Conservation (phyloP, 2,888 invertebrate species). For the Hedya salicella region DNA sequence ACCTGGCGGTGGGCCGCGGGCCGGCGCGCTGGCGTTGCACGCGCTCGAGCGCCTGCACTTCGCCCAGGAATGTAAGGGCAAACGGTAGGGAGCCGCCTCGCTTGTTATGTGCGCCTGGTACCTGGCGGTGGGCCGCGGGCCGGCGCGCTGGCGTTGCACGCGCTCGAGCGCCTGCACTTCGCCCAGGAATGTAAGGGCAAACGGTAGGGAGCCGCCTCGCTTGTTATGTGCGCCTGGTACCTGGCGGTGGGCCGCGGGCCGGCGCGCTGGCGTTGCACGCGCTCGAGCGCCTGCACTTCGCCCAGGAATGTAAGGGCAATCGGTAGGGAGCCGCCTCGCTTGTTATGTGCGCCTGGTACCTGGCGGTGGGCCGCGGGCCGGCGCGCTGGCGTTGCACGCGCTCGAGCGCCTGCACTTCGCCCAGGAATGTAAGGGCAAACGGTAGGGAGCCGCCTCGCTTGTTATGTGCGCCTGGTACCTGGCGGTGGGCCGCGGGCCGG, state of each 20-base stretch:
- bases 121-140: background rate
- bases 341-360: background rate
- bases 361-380: background rate
- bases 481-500: background rate
- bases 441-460: constrained; percentile 49
- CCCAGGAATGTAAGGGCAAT: constrained; percentile 64
- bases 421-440: constrained; percentile 64
- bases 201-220: constrained; percentile 52
- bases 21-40: constrained; percentile 43
- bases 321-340: constrained; percentile 52
- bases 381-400: constrained; percentile 50
- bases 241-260: background rate
- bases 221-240: background rate
- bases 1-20: background rate
- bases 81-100: background rate
- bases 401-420: constrained; percentile 44
- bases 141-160: constrained; percentile 47
- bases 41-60: constrained; percentile 51
- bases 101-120: constrained; percentile 1
- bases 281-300: constrained; percentile 54
- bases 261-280: constrained; percentile 51
- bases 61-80: constrained; percentile 50
- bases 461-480: constrained; percentile 1
- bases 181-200: constrained; percentile 64
- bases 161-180: constrained; percentile 57